Evolutionary conservation across 2,888 invertebrate species (phyloP).

Genomic region (Syrista parreyssii): DNA sequence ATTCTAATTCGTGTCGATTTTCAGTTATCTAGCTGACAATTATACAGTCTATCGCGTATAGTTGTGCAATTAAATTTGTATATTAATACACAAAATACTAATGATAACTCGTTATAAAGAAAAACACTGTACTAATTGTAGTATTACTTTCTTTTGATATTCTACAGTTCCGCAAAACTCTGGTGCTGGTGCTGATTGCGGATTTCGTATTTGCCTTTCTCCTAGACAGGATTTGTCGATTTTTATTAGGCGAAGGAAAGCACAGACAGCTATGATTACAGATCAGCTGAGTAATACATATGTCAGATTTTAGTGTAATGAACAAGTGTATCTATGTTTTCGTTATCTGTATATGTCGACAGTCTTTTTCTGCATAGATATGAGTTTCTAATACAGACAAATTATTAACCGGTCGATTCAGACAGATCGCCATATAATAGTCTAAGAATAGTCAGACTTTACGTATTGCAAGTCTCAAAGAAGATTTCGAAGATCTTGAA

Average conservation of each 20-base stretch:
- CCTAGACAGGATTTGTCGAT: conserved; percentile 86
- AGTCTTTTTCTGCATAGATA: conserved; percentile 31
- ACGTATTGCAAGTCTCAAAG: not conserved
- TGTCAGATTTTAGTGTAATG: not conserved
- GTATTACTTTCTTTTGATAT: conserved; percentile 46
- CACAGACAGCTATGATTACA: conserved; percentile 59
- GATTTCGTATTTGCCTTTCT: conserved; percentile 89
- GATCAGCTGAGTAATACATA: not conserved
- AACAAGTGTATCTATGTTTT: conserved; percentile 9
- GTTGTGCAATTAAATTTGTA: not conserved
- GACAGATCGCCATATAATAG: not conserved
- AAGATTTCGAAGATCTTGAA: not conserved
- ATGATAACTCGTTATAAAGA: not conserved
- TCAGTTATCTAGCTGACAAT: not conserved
- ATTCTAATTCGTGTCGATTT: not conserved
- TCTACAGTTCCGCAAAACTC: conserved; percentile 87
- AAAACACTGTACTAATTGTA: no score
- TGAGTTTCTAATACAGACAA: not conserved
- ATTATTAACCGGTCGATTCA: not conserved
- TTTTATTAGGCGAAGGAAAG: conserved; percentile 87
- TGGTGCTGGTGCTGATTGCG: conserved; percentile 84
- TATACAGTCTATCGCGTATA: not conserved
- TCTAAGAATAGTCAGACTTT: not conserved
- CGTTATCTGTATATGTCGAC: conserved; percentile 27
- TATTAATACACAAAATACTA: not conserved